Evolutionary conservation across 2,113 vertebrate species (phyloP), one percentile per base, ranked within the genome.

Genomic region (Podarcis cretensis): DNA sequence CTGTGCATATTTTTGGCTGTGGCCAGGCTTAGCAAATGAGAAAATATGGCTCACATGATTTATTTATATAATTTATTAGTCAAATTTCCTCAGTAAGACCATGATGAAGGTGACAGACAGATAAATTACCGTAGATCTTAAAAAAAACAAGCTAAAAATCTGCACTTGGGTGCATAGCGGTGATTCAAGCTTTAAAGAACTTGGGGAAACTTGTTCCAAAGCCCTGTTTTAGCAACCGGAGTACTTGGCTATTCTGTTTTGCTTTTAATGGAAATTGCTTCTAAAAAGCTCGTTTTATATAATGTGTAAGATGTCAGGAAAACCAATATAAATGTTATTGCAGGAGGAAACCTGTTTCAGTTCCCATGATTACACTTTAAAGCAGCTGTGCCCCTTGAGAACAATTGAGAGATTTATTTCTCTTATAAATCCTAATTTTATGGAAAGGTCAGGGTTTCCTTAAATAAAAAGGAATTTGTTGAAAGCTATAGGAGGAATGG

Each of bases 321-420:
- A 84, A 95, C 0, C 0, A 94, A 91, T 93, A 91, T 93, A 94
- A 93, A 90, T 87, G 93, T 93, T 94, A 92, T 81, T 94, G 94
- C 91, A 90, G 93, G 81, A 92, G 92, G 88, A 95, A 95, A 94
- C 93, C 92, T 94, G 91, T 88, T 95, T 94, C 92, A 89, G 78
- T 81, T 95, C 93, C 88, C 93, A 89, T 89, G 92, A 93, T 91
- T 91, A 78, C 90, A 90, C 78, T 93, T 94, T 94, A 94, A 93
- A 73, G 88, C 94, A 95, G 88, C 91, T 93, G 92, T 83, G 88
- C 75, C 94, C 75, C 89, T 89, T 88, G 92, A 95, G 92, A 93
- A 95, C 92, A 94, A 94, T 80, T 92, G 90, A 4, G 0, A 92
- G 91, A 95, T 94, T 96, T 95, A 93, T 96, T 92, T 95, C 89